Percentiles rank a stretch among this genome's conserved stretches.
These are phyloP conservation scores for Micrasema longulum DNA, from an alignment of 1,140 invertebrate species.

Conservation along the genomic window DNA sequence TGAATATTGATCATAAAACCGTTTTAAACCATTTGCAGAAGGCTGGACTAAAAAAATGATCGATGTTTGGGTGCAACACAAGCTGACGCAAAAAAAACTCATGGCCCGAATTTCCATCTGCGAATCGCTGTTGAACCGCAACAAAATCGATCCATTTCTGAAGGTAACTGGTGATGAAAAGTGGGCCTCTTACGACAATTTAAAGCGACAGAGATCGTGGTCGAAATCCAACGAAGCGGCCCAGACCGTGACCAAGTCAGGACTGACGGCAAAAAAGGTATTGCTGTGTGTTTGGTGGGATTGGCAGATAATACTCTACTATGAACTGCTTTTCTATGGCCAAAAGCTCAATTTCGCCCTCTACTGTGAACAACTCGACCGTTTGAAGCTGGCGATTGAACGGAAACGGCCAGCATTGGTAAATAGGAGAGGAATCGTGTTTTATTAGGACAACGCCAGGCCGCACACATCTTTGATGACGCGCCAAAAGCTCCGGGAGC, in stretches of 20 bases:
- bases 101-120: constrained; percentile 27
- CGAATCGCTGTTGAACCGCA: constrained; percentile 29
- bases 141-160: constrained; percentile 31
- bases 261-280: no score
- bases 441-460: constrained; percentile 15
- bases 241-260: no score
- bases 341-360: neutral
- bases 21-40: no score
- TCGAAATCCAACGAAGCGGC: neutral
- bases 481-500: constrained; percentile 12
- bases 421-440: constrained; percentile 17
- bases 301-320: no score
- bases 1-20: no score
- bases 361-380: constrained; percentile 14
- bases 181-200: neutral
- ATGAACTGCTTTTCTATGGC: no score
- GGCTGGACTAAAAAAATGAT: no score
- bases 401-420: constrained; percentile 11
- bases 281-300: no score
- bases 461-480: constrained; percentile 21
- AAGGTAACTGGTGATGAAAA: no score
- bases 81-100: constrained; percentile 23
- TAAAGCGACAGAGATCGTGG: neutral
- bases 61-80: no score
- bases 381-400: constrained; percentile 18